phyloP scores from a whole-genome alignment of 2,888 invertebrate species.

The Rhogogaster chlorosoma region DNA sequence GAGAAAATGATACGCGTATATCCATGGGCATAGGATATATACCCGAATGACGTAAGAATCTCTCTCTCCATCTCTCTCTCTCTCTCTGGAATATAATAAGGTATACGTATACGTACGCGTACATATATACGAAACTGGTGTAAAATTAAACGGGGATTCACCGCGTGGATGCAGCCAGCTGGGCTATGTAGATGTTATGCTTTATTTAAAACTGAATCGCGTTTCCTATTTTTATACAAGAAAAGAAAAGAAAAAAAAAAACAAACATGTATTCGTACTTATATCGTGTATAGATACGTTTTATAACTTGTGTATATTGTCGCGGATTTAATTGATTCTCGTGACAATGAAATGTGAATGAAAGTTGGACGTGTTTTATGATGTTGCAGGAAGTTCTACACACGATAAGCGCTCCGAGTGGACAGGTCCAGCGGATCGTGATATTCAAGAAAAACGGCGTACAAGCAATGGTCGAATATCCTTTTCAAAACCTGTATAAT shows the following conservation, averaged over 20 bases:
- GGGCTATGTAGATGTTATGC: neutral
- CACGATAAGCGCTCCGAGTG: conserved; percentile 97
- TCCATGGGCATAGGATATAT: too few relatives aligned
- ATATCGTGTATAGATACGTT: too few relatives aligned
- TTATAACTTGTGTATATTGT: too few relatives aligned
- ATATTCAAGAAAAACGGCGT: conserved; percentile 99
- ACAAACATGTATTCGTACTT: too few relatives aligned
- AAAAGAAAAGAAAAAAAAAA: too few relatives aligned
- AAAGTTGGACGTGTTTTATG: too few relatives aligned
- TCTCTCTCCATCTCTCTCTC: too few relatives aligned
- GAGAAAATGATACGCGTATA: neutral
- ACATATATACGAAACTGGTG: neutral
- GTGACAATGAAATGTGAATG: too few relatives aligned
- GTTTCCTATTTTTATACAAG: neutral
- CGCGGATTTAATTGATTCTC: too few relatives aligned
- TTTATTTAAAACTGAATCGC: neutral
- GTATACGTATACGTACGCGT: too few relatives aligned
- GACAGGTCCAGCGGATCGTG: conserved; percentile 97
- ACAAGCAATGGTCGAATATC: conserved; percentile 99
- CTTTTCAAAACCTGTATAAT: conserved; percentile 80
- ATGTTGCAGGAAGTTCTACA: conserved; percentile 98
- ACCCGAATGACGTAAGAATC: neutral
- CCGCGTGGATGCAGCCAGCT: neutral
- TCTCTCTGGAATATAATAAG: too few relatives aligned
- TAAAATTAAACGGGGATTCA: neutral